phyloP scores from a whole-genome alignment of 1,140 invertebrate genomes.

The Arion vulgaris region DNA sequence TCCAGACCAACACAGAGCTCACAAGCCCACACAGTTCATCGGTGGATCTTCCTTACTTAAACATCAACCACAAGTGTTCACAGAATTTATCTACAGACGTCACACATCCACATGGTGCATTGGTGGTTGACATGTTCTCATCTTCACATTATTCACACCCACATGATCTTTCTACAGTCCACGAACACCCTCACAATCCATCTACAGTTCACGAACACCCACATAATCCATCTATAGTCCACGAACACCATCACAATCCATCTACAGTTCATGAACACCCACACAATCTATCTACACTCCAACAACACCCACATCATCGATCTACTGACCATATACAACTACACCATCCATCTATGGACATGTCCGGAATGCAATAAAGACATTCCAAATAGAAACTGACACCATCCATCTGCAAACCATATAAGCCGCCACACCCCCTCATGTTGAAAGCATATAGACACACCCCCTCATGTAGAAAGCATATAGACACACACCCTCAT shows the following conservation, averaged over 20 bases:
- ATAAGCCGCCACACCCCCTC: too few species aligned
- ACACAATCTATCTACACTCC: neutral
- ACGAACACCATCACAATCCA: neutral
- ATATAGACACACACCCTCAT: too few species aligned
- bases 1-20: neutral
- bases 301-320: neutral
- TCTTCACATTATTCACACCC: neutral
- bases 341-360: neutral
- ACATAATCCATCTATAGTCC: neutral
- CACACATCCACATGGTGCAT: neutral
- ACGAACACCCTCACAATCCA: neutral
- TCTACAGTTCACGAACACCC: neutral
- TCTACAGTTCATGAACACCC: neutral
- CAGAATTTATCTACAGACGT: neutral
- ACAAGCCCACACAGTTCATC: neutral
- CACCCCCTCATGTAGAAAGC: too few species aligned
- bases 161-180: neutral
- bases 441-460: too few species aligned
- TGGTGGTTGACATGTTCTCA: too few species aligned
- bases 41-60: neutral
- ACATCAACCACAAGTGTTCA: neutral
- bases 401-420: too few species aligned
- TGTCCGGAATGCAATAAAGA: too few species aligned
- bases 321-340: neutral
- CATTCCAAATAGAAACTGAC: too few species aligned